Evolutionary conservation across 2,797 vertebrate genomes (phyloP).

Genomic region (Neopelma chrysocephalum): DNA sequence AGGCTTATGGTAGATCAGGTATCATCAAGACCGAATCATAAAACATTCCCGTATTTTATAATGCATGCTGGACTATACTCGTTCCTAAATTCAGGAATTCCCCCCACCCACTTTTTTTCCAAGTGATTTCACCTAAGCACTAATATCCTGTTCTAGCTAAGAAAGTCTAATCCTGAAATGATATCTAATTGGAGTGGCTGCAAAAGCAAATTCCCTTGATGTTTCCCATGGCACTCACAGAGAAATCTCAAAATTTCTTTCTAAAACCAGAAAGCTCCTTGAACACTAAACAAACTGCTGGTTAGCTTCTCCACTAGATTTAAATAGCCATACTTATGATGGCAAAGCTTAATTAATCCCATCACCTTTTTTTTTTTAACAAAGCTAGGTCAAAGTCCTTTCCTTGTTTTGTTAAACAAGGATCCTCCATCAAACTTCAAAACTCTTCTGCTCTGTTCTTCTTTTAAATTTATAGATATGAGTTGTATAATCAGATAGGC

Average conservation of each 20-base stretch:
- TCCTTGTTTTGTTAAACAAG: neutral
- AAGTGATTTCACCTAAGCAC: neutral
- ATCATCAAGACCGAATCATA: neutral
- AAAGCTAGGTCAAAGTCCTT: neutral
- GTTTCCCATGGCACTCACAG: neutral
- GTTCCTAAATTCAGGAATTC: neutral
- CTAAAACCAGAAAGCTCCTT: neutral
- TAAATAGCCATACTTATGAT: neutral
- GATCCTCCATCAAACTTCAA: neutral
- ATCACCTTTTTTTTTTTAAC: neutral
- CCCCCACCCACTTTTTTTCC: accelerated
- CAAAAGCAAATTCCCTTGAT: neutral
- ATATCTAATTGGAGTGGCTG: neutral
- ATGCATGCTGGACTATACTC: neutral
- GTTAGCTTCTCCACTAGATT: neutral
- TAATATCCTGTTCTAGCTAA: neutral
- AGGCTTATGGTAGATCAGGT: neutral
- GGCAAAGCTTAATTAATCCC: neutral
- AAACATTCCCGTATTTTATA: neutral
- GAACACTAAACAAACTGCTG: neutral
- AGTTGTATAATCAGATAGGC: neutral
- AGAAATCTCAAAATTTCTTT: neutral
- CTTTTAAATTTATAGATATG: neutral
- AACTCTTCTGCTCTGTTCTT: neutral
- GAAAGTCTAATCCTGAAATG: neutral